Evolutionary conservation across 2,888 invertebrate genomes (phyloP), one percentile per base, ranked within the genome.

Genomic region (Prosapia bicincta): DNA sequence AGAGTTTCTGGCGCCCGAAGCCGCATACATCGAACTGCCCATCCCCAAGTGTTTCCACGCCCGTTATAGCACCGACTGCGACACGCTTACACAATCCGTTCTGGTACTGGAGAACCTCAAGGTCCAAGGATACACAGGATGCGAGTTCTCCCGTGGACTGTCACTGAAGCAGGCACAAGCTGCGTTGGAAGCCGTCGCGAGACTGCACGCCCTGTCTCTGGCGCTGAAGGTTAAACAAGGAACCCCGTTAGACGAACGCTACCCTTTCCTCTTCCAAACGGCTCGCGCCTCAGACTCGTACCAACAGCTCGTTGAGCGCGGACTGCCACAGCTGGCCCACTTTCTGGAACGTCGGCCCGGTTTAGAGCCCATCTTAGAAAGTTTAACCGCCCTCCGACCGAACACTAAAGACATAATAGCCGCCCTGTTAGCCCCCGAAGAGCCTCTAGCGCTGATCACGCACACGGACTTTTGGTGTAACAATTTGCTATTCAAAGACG

Each of bases 401-500:
- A 88, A 90, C 77, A 93, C 93, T 13, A 92, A 92, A 81, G 89
- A 91, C 23, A 87, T 93, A 68, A 91, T 93, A 26, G 91, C 92
- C 24, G 89, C 90, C 1, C 85, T 93, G 7, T 85, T 93, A 30
- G 88, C 90, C 68, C 93, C 93, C 0, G 88, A 90, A 70, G 93
- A 92, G 82, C 93, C 93, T 0, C 84, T 91, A 81, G 92, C 93
- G 0, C 87, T 93, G 6, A 90, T 94, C 77, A 93, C 93, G 0
- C 94, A 94, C 84, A 93, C 93, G 0, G 94, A 94, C 83, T 94
- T 94, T 84, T 94, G 94, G 94, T 92, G 92, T 83, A 93, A 93
- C 81, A 93, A 93, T 85, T 86, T 93, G 20, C 86, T 93, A 78
- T 93, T 94, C 82, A 86, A 88, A 75, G 84, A 84, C 32, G 83